Percentiles rank a stretch among this genome's conserved stretches.
phyloP scores from a whole-genome alignment of 2,113 vertebrate genomes.

The Scartelaos histophorus region DNA sequence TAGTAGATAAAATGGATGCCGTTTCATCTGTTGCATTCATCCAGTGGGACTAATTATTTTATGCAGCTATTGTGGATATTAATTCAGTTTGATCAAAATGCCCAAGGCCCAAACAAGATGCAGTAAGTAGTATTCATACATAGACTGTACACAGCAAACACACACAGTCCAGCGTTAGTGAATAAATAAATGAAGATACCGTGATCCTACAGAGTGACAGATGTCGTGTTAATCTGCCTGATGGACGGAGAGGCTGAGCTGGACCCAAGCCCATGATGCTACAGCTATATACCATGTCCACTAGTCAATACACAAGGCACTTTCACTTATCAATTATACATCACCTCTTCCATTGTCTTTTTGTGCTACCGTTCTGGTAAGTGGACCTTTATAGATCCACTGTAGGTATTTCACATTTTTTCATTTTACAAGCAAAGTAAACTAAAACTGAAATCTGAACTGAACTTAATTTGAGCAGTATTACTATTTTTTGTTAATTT shows the following conservation, averaged over 20 bases:
- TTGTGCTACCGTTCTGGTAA: background rate
- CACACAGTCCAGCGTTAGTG: slow-evolving; percentile 35
- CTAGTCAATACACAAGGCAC: background rate
- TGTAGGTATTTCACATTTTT: background rate
- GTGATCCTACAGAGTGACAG: slow-evolving; percentile 67
- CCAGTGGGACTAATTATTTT: slow-evolving; percentile 41
- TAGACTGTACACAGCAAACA: slow-evolving; percentile 3
- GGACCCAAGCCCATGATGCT: slow-evolving; percentile 45
- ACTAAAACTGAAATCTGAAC: too few relatives aligned
- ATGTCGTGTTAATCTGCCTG: slow-evolving; percentile 75
- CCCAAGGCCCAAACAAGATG: slow-evolving; percentile 35
- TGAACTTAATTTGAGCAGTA: too few relatives aligned
- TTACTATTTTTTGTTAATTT: too few relatives aligned
- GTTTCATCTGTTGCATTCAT: slow-evolving; percentile 30
- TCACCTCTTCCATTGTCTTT: background rate
- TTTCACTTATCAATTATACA: slow-evolving; percentile 10
- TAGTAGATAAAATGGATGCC: slow-evolving; percentile 27
- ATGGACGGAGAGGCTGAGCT: slow-evolving; percentile 45
- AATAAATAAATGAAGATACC: slow-evolving; percentile 61
- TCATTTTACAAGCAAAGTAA: background rate
- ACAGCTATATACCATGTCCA: slow-evolving; percentile 4
- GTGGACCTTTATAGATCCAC: background rate
- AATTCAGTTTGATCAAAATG: slow-evolving; percentile 60
- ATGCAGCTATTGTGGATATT: slow-evolving; percentile 56
- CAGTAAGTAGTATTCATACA: slow-evolving; percentile 33